Percentiles rank a stretch among this genome's conserved stretches.
phyloP scores from a whole-genome alignment of 2,113 vertebrate species.

The Neotragus pygmaeus region DNA sequence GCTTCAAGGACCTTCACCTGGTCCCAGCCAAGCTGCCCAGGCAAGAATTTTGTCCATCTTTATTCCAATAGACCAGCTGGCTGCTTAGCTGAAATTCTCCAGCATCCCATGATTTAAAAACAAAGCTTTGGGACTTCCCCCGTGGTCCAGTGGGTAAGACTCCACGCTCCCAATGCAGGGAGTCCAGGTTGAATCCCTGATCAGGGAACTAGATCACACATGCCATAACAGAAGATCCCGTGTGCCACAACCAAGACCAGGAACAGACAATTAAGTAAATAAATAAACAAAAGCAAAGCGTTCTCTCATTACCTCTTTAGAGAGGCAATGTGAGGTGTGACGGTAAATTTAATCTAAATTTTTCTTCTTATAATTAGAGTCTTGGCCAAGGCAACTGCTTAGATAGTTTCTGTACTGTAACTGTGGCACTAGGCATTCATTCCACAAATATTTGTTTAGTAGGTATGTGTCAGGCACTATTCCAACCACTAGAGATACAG shows the following conservation, averaged over 20 bases:
- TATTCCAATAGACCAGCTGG: neutral
- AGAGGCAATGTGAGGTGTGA: neutral
- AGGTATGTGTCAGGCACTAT: neutral
- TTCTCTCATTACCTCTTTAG: neutral
- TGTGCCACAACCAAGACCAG: neutral
- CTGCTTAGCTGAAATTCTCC: neutral
- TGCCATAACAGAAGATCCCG: neutral
- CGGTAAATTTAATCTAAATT: neutral
- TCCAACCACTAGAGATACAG: neutral
- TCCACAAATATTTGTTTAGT: neutral
- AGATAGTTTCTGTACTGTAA: neutral
- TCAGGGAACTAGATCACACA: neutral
- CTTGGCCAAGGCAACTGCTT: neutral
- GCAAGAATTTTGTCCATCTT: neutral
- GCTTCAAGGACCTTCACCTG: neutral
- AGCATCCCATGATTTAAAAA: neutral
- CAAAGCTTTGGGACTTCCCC: neutral
- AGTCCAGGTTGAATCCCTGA: neutral
- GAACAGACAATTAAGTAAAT: neutral
- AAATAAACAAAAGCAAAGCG: neutral
- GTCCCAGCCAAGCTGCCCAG: neutral
- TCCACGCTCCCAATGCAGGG: neutral
- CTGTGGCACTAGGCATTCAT: neutral
- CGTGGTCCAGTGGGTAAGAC: neutral
- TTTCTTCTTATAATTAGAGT: neutral